Evolutionary conservation across 1,140 invertebrate genomes (phyloP).

Genomic region (Oedothorax gibbosus): DNA sequence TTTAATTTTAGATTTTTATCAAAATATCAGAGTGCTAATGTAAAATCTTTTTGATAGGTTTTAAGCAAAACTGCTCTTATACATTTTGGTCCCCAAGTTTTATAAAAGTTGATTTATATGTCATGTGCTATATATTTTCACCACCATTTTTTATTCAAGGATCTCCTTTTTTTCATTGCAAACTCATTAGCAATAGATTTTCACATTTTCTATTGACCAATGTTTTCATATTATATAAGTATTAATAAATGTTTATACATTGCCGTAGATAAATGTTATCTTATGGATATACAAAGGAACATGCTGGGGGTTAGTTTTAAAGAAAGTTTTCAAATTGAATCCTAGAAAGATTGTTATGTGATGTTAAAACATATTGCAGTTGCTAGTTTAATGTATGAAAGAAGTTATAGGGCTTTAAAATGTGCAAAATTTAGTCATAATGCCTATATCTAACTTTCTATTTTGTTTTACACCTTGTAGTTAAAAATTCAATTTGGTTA

Average conservation of each 20-base stretch:
- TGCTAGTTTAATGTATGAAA: no score
- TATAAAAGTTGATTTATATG: slow-evolving; percentile 48
- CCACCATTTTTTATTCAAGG: slow-evolving; percentile 33
- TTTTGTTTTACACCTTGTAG: no score
- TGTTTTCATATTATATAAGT: neutral
- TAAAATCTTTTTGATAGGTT: slow-evolving; percentile 30
- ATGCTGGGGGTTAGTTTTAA: neutral
- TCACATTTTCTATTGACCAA: no score
- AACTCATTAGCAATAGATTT: no score
- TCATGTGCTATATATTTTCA: neutral
- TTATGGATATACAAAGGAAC: neutral
- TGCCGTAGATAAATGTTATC: neutral
- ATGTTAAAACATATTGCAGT: no score
- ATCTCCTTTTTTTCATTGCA: slow-evolving; percentile 35
- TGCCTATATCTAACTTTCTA: no score
- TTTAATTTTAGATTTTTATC: neutral
- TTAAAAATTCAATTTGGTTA: no score
- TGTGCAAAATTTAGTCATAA: no score
- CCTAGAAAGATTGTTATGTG: neutral
- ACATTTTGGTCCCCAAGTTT: slow-evolving; percentile 33
- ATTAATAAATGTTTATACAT: slow-evolving; percentile 5
- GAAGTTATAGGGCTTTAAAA: no score
- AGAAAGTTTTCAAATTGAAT: neutral
- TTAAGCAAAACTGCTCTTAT: slow-evolving; percentile 14
- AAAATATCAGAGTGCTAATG: no score